Conservation (phyloP, 2,888 invertebrate genomes). For the Oscheius sp. region DNA sequence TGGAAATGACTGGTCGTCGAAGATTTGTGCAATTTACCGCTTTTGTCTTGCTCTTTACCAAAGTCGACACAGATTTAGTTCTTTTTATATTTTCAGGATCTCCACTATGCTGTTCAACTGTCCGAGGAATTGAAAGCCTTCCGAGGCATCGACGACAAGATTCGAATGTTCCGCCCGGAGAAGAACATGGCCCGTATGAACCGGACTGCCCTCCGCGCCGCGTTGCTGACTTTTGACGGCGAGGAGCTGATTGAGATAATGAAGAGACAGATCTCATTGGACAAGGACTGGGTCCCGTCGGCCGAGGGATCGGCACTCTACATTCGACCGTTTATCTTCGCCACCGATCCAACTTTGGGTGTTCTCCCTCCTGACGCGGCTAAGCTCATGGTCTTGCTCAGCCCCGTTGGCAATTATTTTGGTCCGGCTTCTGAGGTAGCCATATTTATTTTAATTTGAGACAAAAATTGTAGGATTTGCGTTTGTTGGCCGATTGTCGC, state of each 20-base stretch:
- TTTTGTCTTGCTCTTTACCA: too few species aligned
- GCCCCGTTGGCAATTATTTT: slow-evolving; percentile 94
- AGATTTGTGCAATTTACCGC: not conserved
- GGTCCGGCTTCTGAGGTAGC: too few species aligned
- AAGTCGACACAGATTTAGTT: too few species aligned
- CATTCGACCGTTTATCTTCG: slow-evolving; percentile 93
- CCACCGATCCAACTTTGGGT: slow-evolving; percentile 93
- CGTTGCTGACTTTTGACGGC: slow-evolving; percentile 90
- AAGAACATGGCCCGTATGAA: slow-evolving; percentile 95
- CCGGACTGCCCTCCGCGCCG: slow-evolving; percentile 84
- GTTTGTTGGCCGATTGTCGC: slow-evolving; percentile 87
- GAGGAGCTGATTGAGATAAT: slow-evolving; percentile 88
- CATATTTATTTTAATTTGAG: slow-evolving; percentile 65
- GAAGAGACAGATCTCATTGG: slow-evolving; percentile 79
- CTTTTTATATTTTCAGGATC: slow-evolving; percentile 73
- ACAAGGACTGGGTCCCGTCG: slow-evolving; percentile 97
- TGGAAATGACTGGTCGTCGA: too few species aligned
- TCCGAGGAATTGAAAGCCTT: slow-evolving; percentile 99
- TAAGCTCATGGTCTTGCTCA: slow-evolving; percentile 88
- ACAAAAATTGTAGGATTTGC: too few species aligned
- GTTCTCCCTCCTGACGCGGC: slow-evolving; percentile 89
- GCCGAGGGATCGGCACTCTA: slow-evolving; percentile 88
- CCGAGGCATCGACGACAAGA: slow-evolving; percentile 89
- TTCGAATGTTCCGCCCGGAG: slow-evolving; percentile 93
- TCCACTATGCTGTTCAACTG: slow-evolving; percentile 79